Base-by-base conservation (phyloP, 2,888 invertebrate genomes). In the Mythimna albipuncta region DNA sequence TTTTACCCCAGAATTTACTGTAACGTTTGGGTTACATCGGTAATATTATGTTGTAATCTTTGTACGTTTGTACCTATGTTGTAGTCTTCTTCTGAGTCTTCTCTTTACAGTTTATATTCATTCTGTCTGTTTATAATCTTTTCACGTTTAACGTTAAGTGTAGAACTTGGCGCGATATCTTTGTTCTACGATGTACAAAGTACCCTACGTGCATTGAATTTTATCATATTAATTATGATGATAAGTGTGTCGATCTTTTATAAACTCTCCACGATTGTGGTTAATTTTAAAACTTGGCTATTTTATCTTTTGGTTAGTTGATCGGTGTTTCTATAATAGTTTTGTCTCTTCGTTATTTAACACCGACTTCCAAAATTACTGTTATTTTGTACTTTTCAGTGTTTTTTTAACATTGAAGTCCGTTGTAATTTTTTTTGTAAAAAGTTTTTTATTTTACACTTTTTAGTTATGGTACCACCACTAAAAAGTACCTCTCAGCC, bases 101-200 rank as follows among this genome's bases (percentile, higher is more conserved):
- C 57, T 75, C 64, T 54, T 77, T 67, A 73, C 58, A 59, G 67
- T 76, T 76, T 71, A 72, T 72, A 73, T 77, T 72, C 70, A 58
- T 77, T 68, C 78, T 72, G 35, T 61, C 67, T 73, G 69, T 77
- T 84, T 75, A 69, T 84, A 86, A 84, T 81, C 68, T 81, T 78
- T 81, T 75, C 78, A 84, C 84, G 82, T 84, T 81, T 81, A 59
- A 63, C 50, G 61, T 69, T 84, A 80, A 81, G 70, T 72, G 65
- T 84, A 67, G 76, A 85, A 83, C 84, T 84, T 76, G 35, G 38
- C 71, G 65, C 55, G 66, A 71, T 85, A 83, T 76, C 73, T 66
- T 74, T 72, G 64, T 67, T 72, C 66, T 74, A 64, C 68, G 50
- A 71, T 70, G 69, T 69, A 73, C 64, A 55, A 77, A 68, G 72